These are phyloP conservation scores for Mesitornis unicolor DNA, from an alignment of 2,113 vertebrate species.

Conservation along the genomic window DNA sequence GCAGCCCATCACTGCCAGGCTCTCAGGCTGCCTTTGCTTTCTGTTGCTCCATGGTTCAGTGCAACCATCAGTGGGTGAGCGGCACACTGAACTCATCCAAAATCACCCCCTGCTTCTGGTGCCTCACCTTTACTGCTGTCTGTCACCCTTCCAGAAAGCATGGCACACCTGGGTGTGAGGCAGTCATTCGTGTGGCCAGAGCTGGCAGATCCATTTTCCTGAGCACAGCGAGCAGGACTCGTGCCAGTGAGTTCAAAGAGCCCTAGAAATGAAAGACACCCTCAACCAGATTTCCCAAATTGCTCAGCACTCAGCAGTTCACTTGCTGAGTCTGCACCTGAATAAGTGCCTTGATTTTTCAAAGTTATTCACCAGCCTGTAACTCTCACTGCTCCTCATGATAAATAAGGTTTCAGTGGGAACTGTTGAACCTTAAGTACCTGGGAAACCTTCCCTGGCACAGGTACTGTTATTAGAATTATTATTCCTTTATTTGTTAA, in stretches of 20 bases:
- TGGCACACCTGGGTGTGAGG: neutral
- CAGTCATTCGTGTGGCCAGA: neutral
- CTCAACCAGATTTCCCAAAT: slow-evolving; percentile 7
- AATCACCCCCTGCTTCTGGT: neutral
- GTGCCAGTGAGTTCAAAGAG: slow-evolving; percentile 56
- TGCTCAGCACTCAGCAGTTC: slow-evolving; percentile 44
- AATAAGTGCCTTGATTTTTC: slow-evolving; percentile 43
- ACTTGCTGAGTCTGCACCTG: slow-evolving; percentile 54
- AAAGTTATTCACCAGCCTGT: neutral
- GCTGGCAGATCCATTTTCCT: neutral
- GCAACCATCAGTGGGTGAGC: accelerated
- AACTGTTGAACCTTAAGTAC: neutral
- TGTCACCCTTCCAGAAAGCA: neutral
- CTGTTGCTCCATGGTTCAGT: accelerated
- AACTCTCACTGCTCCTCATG: neutral
- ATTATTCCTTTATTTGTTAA: slow-evolving; percentile 44
- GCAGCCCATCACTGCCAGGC: accelerated
- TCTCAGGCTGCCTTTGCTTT: neutral
- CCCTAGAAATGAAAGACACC: neutral
- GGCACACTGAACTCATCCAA: accelerated
- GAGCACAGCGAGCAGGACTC: neutral
- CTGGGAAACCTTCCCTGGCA: slow-evolving; percentile 41
- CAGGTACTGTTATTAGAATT: slow-evolving; percentile 32
- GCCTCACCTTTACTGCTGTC: accelerated
- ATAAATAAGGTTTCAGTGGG: slow-evolving; percentile 47